These are phyloP conservation scores for Triplophysa dalaica DNA, from an alignment of 2,113 vertebrate genomes.

Conservation along the genomic window DNA sequence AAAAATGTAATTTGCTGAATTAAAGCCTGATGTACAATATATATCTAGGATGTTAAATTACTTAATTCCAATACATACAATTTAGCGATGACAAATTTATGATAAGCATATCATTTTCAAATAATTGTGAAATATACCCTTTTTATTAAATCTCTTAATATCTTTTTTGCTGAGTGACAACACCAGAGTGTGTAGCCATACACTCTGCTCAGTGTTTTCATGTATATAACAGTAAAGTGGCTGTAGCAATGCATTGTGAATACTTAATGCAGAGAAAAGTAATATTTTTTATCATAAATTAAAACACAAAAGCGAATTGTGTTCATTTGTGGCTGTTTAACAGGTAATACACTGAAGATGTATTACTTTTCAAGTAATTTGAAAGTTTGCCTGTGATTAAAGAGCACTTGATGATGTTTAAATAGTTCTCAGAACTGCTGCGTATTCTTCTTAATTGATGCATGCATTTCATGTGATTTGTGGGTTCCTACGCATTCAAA, in stretches of 20 bases:
- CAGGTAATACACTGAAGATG: conserved; percentile 29
- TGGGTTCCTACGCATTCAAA: conserved; percentile 6
- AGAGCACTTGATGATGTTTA: conserved; percentile 53
- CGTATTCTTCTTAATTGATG: conserved; percentile 55
- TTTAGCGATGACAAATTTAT: neutral
- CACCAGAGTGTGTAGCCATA: neutral
- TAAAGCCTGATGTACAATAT: neutral
- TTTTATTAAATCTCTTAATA: neutral
- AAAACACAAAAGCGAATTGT: conserved; percentile 14
- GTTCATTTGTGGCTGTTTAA: conserved; percentile 14
- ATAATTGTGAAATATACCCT: neutral
- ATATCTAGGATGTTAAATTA: neutral
- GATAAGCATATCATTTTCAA: neutral
- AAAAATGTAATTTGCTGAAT: conserved; percentile 1
- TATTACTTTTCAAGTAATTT: conserved; percentile 43
- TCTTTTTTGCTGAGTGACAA: neutral
- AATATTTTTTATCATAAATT: conserved; percentile 58
- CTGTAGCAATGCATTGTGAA: conserved; percentile 5
- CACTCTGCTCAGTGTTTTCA: neutral
- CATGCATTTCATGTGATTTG: conserved; percentile 59
- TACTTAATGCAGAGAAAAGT: conserved; percentile 47
- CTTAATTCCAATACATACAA: neutral
- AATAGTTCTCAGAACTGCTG: conserved; percentile 53
- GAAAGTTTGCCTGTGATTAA: conserved; percentile 5
- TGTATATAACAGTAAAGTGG: neutral